Conservation (phyloP, 37 sponge, comb jelly and placozoan genomes). For the Aphrocallistes beatrix region DNA sequence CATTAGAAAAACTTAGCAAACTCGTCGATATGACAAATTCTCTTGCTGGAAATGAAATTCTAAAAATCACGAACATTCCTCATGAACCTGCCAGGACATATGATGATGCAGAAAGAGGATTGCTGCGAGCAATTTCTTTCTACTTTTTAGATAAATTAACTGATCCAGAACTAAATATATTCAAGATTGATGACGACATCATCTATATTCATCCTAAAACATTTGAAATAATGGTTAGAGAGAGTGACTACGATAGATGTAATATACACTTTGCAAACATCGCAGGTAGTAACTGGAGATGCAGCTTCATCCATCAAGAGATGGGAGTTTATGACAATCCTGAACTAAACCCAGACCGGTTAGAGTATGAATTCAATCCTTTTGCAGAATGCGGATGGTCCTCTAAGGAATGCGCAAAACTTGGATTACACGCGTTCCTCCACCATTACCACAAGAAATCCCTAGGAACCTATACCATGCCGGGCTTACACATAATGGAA, state of each 20-base stretch:
- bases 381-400: conserved; percentile 15
- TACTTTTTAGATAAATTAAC: neutral
- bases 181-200: conserved; percentile 14
- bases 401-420: neutral
- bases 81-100: neutral
- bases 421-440: neutral
- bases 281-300: conserved; percentile 12
- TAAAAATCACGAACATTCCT: neutral
- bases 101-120: no score
- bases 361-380: neutral
- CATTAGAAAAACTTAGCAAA: neutral
- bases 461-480: neutral
- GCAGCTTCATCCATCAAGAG: neutral
- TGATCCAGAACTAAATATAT: neutral
- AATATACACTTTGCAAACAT: neutral
- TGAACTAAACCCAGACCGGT: neutral
- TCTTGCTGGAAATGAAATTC: neutral
- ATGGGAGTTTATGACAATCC: neutral
- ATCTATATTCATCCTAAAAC: conserved; percentile 2
- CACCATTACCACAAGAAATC: neutral
- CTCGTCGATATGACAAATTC: neutral
- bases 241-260: neutral
- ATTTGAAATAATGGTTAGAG: neutral
- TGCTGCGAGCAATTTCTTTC: neutral
- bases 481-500: neutral